Conservation (phyloP, 2,888 invertebrate species). For the Chymomyza caudatula region DNA sequence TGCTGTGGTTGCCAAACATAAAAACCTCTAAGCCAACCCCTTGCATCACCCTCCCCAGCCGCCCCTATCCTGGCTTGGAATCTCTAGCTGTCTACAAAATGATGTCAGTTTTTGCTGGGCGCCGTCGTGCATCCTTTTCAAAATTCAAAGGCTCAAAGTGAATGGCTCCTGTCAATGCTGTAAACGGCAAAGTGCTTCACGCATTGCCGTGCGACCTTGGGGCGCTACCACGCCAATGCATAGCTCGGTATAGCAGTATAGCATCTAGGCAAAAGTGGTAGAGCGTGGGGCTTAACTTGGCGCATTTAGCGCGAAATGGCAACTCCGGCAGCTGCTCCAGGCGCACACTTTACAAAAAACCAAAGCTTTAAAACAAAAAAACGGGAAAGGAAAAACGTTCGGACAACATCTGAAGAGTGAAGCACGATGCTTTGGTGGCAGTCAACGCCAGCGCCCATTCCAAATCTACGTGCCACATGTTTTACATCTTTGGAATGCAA, state of each 20-base stretch:
- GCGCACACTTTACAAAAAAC: constrained; percentile 38
- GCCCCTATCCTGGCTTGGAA: background rate
- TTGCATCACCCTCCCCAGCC: background rate
- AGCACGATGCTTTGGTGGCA: background rate
- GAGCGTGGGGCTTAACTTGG: constrained; percentile 7
- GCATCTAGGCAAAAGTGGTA: constrained; percentile 5
- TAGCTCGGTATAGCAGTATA: background rate
- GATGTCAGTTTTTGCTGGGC: constrained; percentile 50
- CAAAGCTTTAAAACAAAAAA: background rate
- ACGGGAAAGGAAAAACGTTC: constrained; percentile 41
- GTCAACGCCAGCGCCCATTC: constrained; percentile 41
- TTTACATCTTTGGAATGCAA: constrained; percentile 67
- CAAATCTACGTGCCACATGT: constrained; percentile 65
- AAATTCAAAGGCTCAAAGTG: constrained; percentile 72
- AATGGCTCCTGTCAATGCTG: constrained; percentile 38
- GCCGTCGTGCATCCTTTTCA: constrained; percentile 44
- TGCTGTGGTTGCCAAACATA: constrained; percentile 27
- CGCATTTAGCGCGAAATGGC: constrained; percentile 44
- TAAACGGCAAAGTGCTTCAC: constrained; percentile 1
- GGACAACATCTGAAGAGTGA: constrained; percentile 57
- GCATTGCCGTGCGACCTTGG: constrained; percentile 47
- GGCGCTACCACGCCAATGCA: constrained; percentile 5
- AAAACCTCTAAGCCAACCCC: constrained; percentile 19
- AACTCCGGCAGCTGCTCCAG: constrained; percentile 42
- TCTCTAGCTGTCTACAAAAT: constrained; percentile 24